Evolutionary conservation across 2,113 vertebrate species (phyloP).

Genomic region (Neotoma lepida): DNA sequence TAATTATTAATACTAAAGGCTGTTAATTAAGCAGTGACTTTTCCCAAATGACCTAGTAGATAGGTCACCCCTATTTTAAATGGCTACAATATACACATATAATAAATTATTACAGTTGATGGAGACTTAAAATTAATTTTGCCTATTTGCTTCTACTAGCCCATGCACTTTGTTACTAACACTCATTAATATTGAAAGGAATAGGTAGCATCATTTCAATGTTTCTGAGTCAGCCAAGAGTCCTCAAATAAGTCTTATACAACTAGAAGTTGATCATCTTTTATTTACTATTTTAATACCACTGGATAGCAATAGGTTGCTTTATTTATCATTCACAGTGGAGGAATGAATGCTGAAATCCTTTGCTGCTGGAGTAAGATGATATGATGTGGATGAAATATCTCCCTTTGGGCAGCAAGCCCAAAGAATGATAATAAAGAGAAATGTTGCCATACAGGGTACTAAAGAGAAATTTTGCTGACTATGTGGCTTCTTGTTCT

Average conservation of each 20-base stretch:
- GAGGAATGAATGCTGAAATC: conserved; percentile 13
- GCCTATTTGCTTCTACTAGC: not conserved
- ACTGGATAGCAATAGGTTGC: not conserved
- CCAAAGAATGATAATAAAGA: not conserved
- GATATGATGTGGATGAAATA: not conserved
- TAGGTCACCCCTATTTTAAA: not conserved
- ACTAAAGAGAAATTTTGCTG: conserved; percentile 30
- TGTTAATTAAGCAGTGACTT: not conserved
- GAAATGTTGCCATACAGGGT: not conserved
- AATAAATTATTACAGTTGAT: not conserved
- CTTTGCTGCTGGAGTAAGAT: not conserved
- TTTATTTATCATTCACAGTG: conserved; percentile 42
- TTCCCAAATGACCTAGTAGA: not conserved
- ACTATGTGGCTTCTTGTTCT: not conserved
- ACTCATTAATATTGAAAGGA: not conserved
- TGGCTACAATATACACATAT: not conserved
- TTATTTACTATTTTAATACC: conserved; percentile 15
- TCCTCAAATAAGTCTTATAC: not conserved
- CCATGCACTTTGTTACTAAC: not conserved
- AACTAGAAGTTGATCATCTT: conserved; percentile 16
- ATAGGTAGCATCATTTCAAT: not conserved
- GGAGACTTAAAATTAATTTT: conserved; percentile 36
- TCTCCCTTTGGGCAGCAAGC: not conserved
- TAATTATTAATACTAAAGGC: not conserved
- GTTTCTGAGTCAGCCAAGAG: not conserved